A percentile compares a stretch with the other conserved stretches of the same genome.
phyloP scores from a whole-genome alignment of 2,888 invertebrate species.

The Agrochola lota region DNA sequence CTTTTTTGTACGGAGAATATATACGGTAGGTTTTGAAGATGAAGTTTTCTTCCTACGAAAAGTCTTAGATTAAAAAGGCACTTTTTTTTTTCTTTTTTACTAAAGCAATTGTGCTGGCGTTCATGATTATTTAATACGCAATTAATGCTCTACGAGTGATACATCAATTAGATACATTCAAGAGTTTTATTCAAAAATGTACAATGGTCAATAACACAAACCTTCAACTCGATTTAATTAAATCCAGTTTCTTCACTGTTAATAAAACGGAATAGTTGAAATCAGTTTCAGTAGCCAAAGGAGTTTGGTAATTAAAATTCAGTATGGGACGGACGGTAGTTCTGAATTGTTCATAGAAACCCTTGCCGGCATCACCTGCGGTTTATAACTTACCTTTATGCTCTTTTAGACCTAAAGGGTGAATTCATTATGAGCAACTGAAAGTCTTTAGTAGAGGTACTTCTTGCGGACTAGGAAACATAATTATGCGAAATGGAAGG shows the following conservation, averaged over 20 bases:
- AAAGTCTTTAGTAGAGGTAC: no score
- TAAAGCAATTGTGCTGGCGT: neutral
- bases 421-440: neutral
- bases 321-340: neutral
- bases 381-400: slow-evolving; percentile 4
- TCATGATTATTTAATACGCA: neutral
- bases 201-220: neutral
- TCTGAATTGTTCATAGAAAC: slow-evolving; percentile 28
- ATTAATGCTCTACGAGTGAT: neutral
- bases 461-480: neutral
- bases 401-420: slow-evolving; percentile 1
- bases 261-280: slow-evolving; percentile 23
- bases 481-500: neutral
- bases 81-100: neutral
- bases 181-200: neutral
- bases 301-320: slow-evolving; percentile 46
- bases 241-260: neutral
- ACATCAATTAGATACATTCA: neutral
- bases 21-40: neutral
- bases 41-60: neutral
- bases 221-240: neutral
- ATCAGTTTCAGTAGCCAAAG: slow-evolving; percentile 33
- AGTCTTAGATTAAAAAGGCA: neutral
- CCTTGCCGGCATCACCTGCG: neutral
- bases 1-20: slow-evolving; percentile 4